Evolutionary conservation across 2,113 vertebrate species (phyloP).

Genomic region (Pedetes capensis): DNA sequence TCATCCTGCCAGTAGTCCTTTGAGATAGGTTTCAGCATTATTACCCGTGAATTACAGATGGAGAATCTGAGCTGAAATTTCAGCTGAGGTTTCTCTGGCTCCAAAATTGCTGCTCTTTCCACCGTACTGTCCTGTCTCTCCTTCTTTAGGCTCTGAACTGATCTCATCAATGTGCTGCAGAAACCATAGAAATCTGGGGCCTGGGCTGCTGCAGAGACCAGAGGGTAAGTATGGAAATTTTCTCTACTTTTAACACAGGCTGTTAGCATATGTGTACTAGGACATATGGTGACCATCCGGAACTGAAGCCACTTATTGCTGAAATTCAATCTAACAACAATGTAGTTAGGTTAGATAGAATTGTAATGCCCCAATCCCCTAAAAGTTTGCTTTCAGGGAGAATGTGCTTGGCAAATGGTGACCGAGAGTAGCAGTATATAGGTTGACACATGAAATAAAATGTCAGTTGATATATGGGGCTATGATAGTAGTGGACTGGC

Average conservation of each 20-base stretch:
- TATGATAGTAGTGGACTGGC: constrained; percentile 3
- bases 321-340: constrained; percentile 49
- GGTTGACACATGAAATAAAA: constrained; percentile 57
- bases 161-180: not conserved
- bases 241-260: constrained; percentile 43
- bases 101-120: not conserved
- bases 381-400: constrained; percentile 14
- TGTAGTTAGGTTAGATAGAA: not conserved
- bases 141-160: not conserved
- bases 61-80: constrained; percentile 14
- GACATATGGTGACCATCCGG: constrained; percentile 44
- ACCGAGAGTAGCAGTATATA: constrained; percentile 29
- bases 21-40: not conserved
- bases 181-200: not conserved
- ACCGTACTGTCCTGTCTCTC: not conserved
- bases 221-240: not conserved
- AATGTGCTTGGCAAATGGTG: constrained; percentile 14
- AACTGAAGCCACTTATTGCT: constrained; percentile 44
- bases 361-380: not conserved
- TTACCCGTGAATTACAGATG: not conserved
- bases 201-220: not conserved
- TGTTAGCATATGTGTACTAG: not conserved
- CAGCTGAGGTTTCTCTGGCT: not conserved
- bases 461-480: not conserved
- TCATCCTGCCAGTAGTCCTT: not conserved